phyloP scores from a whole-genome alignment of 2,113 vertebrate species.

The Colaptes auratus region DNA sequence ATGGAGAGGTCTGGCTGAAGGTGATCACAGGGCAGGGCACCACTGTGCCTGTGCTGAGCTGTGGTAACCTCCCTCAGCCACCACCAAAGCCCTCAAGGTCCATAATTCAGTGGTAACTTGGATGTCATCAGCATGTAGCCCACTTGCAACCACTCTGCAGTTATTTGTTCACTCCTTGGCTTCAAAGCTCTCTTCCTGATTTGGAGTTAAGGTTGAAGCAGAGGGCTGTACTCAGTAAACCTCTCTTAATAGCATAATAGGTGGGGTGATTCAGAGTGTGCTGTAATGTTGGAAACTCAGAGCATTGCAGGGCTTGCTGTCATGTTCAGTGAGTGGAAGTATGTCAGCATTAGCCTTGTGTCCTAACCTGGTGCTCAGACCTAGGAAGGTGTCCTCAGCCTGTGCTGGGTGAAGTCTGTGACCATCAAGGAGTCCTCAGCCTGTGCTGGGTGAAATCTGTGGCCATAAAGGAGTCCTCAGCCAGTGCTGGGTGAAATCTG shows the following conservation, averaged over 20 bases:
- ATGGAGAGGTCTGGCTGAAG: background rate
- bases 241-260: background rate
- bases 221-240: background rate
- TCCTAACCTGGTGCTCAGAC: background rate
- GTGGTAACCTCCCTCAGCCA: background rate
- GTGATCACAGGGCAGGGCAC: background rate
- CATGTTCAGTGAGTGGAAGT: background rate
- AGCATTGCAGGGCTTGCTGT: background rate
- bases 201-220: background rate
- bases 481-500: no score
- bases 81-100: background rate
- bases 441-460: no score
- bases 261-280: background rate
- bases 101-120: background rate
- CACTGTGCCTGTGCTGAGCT: background rate
- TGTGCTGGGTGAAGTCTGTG: background rate
- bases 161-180: background rate
- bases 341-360: background rate
- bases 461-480: no score
- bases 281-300: conserved; percentile 24
- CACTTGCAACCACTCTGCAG: background rate
- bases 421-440: no score
- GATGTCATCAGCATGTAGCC: rapidly evolving
- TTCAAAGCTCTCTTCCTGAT: background rate
- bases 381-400: background rate